Base-by-base conservation (phyloP, 2,797 vertebrate genomes). In the Microchirus variegatus region DNA sequence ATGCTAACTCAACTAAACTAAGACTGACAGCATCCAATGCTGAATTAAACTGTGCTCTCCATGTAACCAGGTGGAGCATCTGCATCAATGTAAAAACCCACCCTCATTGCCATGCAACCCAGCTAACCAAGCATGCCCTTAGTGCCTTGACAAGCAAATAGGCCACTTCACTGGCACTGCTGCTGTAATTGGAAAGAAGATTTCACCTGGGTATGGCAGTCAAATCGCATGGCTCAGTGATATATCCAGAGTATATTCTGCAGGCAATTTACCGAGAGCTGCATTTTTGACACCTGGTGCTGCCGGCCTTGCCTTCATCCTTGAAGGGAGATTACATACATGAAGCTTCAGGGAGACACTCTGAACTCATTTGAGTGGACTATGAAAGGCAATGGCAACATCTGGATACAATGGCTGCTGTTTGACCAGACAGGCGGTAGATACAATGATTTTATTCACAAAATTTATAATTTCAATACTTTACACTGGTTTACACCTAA, bases 131-230 rank as follows among this genome's bases (percentile, higher is more conserved):
- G 80, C 66, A 19, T 61, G 47, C 47, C 55, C 48, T 55, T 66
- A 31, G 67, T 16, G 63, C 81, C 77, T 84, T 73, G 45, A 63
- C 77, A 63, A 74, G 82, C 84, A 89, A 87, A 86, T 77, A 60
- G 80, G 78, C 73, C 82, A 77, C 83, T 83, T 75, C 73, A 64
- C 73, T 59, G 12, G 49, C 74, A 55, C 75, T 2, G 43, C 64
- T 62, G 80, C 69, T 70, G 66, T 81, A 86, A 83, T 72, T 82
- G 80, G 80, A 74, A 73, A 68, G 69, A 74, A 84, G 68, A 84
- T 78, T 67, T 67, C 70, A 76, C 67, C 56, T 59, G 70, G 58
- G 79, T 58, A 60, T 9, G 40, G 58, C 73, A 65, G 60, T 54
- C 68, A 70, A 84, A 86, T 70, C 48, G 11, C 68, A 82, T 44